A percentile compares a stretch with the other conserved stretches of the same genome.
Evolutionary conservation across 1,140 invertebrate species (phyloP).

Genomic region (Lepidurus arcticus): DNA sequence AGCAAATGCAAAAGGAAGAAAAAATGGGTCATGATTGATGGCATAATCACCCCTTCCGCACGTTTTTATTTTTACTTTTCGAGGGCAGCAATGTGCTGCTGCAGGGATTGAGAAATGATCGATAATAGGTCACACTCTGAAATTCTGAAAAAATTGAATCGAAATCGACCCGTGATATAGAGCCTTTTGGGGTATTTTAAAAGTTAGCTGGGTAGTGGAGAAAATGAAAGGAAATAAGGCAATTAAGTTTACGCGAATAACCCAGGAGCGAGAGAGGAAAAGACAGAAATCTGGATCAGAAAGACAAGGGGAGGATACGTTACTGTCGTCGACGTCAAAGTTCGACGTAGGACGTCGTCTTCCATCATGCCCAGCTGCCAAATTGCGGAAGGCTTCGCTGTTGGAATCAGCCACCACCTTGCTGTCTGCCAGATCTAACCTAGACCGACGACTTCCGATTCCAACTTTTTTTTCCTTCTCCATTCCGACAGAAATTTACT

Average conservation of each 20-base stretch:
- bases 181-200: too few relatives aligned
- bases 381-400: slow-evolving; percentile 25
- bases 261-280: neutral
- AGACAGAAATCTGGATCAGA: neutral
- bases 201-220: too few relatives aligned
- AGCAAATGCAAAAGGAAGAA: neutral
- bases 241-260: too few relatives aligned
- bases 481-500: neutral
- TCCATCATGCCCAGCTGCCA: slow-evolving; percentile 12
- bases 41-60: slow-evolving; percentile 12
- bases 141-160: too few relatives aligned
- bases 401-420: slow-evolving; percentile 23
- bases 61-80: slow-evolving; percentile 11
- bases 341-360: slow-evolving; percentile 6
- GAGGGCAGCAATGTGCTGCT: neutral
- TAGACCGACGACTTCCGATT: slow-evolving; percentile 31
- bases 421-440: neutral
- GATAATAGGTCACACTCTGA: neutral
- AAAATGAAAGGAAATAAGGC: too few relatives aligned
- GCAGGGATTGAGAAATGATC: neutral
- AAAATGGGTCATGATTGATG: neutral
- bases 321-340: neutral
- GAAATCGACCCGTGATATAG: too few relatives aligned
- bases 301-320: neutral
- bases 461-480: neutral